Conservation (phyloP, 2,797 vertebrate species). For the Neosalanx taihuensis region DNA sequence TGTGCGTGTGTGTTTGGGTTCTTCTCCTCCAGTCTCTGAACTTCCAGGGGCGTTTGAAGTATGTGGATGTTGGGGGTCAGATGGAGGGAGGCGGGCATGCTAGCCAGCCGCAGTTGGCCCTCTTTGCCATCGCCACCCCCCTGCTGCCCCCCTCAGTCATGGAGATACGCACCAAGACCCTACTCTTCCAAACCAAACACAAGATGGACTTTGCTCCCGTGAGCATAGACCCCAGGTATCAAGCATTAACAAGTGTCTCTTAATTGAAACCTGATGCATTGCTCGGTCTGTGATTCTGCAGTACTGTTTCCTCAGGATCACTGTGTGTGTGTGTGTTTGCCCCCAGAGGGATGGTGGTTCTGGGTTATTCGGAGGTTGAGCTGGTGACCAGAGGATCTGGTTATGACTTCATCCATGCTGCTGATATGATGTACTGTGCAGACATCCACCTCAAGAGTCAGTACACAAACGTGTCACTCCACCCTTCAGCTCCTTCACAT, state of each 20-base stretch:
- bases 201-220: constrained; percentile 70
- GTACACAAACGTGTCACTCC: constrained; percentile 14
- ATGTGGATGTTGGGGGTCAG: constrained; percentile 49
- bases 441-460: constrained; percentile 64
- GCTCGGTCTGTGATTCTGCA: neutral
- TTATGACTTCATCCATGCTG: constrained; percentile 66
- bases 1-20: neutral
- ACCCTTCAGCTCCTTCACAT: neutral
- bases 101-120: constrained; percentile 53
- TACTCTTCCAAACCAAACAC: constrained; percentile 72
- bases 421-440: constrained; percentile 68
- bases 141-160: constrained; percentile 59
- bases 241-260: neutral
- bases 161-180: constrained; percentile 63
- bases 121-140: constrained; percentile 65
- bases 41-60: constrained; percentile 66
- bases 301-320: neutral
- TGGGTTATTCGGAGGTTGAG: constrained; percentile 61
- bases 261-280: neutral
- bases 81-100: constrained; percentile 23
- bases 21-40: constrained; percentile 55
- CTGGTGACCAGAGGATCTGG: constrained; percentile 54
- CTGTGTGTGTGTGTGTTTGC: constrained; percentile 1
- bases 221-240: constrained; percentile 62
- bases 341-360: constrained; percentile 55